phyloP scores from a whole-genome alignment of 1,140 invertebrate species.

The Drosophila auraria region DNA sequence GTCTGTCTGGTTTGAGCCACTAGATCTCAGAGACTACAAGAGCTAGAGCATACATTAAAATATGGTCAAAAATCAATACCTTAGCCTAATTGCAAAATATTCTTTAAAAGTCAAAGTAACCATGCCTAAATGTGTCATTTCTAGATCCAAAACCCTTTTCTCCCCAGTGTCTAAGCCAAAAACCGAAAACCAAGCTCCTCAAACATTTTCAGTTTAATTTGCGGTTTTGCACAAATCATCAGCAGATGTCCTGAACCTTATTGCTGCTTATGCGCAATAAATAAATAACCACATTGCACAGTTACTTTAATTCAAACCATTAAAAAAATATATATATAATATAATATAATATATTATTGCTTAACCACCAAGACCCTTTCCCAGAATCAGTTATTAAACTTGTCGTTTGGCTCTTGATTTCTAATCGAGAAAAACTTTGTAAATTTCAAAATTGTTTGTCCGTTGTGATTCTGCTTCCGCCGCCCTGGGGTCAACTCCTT shows the following conservation, averaged over 20 bases:
- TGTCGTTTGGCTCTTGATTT: conserved; percentile 6
- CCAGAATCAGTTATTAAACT: neutral
- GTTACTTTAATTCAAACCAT: neutral
- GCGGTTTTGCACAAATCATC: conserved; percentile 10
- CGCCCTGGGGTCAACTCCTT: neutral
- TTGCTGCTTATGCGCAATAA: neutral
- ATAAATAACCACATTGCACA: conserved; percentile 16
- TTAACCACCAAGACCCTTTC: neutral
- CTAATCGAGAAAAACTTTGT: conserved; percentile 9
- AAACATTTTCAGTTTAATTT: conserved; percentile 11
- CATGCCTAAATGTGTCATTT: neutral
- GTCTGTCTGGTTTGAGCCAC: too few relatives aligned
- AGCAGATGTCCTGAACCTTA: conserved; percentile 14
- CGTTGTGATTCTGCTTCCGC: conserved; percentile 5
- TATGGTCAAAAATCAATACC: neutral
- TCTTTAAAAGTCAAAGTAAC: neutral
- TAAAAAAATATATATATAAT: neutral
- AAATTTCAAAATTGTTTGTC: conserved; percentile 13
- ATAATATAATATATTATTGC: too few relatives aligned
- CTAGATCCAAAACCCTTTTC: neutral
- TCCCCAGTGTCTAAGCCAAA: too few relatives aligned
- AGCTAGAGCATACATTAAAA: too few relatives aligned
- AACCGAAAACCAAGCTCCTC: neutral
- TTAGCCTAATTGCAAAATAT: neutral
- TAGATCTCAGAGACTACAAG: too few relatives aligned